These are phyloP conservation scores for Drosophila silvestris DNA, from an alignment of 2,888 invertebrate species.

Conservation along the genomic window DNA sequence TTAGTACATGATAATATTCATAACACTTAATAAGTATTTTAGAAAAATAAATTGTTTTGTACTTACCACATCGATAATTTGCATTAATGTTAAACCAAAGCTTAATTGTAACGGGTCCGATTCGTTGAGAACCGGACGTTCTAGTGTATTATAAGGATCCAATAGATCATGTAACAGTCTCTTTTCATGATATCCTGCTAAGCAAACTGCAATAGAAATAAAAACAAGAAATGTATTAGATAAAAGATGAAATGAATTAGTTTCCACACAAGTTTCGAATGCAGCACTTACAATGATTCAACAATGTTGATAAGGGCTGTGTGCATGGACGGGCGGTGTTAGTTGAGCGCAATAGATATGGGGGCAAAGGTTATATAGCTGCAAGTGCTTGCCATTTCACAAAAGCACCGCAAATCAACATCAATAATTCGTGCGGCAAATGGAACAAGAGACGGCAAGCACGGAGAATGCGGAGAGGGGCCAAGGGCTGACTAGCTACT, in stretches of 20 bases:
- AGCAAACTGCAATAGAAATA: constrained; percentile 84
- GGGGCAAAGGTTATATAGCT: constrained; percentile 26
- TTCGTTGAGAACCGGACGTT: constrained; percentile 97
- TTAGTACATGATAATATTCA: background rate
- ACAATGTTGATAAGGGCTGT: constrained; percentile 5
- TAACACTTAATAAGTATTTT: background rate
- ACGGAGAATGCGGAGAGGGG: background rate
- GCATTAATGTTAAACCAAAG: constrained; percentile 98
- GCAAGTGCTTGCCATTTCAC: constrained; percentile 62
- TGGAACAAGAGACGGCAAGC: constrained; percentile 27
- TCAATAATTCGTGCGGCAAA: constrained; percentile 71
- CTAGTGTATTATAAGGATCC: constrained; percentile 97
- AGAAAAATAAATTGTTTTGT: constrained; percentile 5
- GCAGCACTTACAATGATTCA: constrained; percentile 32
- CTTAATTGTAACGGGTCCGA: constrained; percentile 97
- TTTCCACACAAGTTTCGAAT: constrained; percentile 31
- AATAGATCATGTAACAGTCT: constrained; percentile 95
- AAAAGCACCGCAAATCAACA: constrained; percentile 77
- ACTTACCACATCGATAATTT: constrained; percentile 98
- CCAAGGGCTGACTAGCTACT: constrained; percentile 11
- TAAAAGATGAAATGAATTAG: constrained; percentile 27
- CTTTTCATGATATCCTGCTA: constrained; percentile 96
- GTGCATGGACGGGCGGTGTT: background rate
- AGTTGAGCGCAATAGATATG: background rate
- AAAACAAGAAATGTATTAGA: constrained; percentile 35